A percentile compares a stretch with the other conserved stretches of the same genome.
Evolutionary conservation across 2,113 vertebrate genomes (phyloP).

Genomic region (Strix uralensis): DNA sequence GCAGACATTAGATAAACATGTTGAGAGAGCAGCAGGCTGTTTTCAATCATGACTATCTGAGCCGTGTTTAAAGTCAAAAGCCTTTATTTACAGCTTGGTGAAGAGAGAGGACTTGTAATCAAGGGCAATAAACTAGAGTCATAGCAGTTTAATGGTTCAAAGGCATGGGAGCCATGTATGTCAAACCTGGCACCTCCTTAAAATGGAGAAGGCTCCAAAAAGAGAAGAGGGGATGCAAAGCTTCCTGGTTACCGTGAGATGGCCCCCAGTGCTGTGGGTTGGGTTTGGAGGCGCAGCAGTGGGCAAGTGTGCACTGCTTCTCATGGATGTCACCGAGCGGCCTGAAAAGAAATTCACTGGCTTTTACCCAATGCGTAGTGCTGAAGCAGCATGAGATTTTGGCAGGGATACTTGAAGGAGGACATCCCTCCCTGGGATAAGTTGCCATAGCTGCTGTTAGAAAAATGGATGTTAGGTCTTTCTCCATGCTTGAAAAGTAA

Average conservation of each 20-base stretch:
- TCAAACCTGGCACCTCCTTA: not conserved
- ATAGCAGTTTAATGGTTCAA: not conserved
- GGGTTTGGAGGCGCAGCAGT: not conserved
- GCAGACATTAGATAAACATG: conserved; percentile 54
- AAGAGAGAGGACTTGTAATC: conserved; percentile 30
- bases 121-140: conserved; percentile 1
- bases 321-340: not conserved
- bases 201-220: not conserved
- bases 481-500: not conserved
- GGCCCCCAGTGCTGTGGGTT: not conserved
- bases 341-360: not conserved
- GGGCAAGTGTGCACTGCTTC: not conserved
- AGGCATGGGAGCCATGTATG: not conserved
- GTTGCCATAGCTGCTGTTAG: not conserved
- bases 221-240: not conserved
- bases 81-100: conserved; percentile 63
- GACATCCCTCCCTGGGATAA: not conserved
- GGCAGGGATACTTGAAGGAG: not conserved
- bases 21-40: conserved; percentile 49
- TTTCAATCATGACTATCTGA: conserved; percentile 54
- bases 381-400: not conserved
- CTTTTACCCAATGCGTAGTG: not conserved
- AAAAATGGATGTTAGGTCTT: not conserved
- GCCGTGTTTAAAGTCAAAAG: conserved; percentile 63
- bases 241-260: not conserved